Conservation (phyloP, 2,797 vertebrate species). For the Heteromormyrus szaboi region DNA sequence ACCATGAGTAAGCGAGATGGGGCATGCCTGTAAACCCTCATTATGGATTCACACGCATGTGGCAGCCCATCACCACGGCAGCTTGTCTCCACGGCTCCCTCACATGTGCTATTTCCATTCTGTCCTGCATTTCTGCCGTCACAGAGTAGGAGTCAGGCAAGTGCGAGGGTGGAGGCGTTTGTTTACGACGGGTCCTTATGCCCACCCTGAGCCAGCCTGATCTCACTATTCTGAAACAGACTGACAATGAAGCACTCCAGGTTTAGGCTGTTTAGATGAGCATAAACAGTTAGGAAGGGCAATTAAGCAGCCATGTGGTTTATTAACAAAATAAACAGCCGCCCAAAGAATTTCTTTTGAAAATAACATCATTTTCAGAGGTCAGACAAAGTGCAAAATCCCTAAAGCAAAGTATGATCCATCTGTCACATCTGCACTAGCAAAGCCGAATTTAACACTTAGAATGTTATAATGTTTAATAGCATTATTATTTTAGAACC, state of each 20-base stretch:
- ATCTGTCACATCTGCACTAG: neutral
- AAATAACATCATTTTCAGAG: neutral
- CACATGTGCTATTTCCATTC: neutral
- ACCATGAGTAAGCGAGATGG: neutral
- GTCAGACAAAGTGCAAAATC: conserved; percentile 4
- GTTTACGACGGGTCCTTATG: neutral
- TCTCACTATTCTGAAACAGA: neutral
- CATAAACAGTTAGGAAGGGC: neutral
- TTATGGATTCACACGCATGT: neutral
- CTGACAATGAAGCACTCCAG: neutral
- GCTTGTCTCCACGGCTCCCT: neutral
- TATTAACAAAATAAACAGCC: neutral
- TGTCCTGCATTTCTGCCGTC: neutral
- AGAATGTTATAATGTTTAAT: neutral
- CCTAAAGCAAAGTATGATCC: neutral
- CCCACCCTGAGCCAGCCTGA: neutral
- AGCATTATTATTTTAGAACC: neutral
- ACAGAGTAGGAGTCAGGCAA: neutral
- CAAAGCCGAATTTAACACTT: neutral
- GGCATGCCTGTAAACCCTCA: neutral
- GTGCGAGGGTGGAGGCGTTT: neutral
- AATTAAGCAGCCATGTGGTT: neutral
- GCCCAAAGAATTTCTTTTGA: neutral
- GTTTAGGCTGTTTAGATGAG: neutral
- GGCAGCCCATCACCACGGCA: neutral